Base-by-base conservation (phyloP, 1,140 invertebrate genomes). In the Triops cancriformis region DNA sequence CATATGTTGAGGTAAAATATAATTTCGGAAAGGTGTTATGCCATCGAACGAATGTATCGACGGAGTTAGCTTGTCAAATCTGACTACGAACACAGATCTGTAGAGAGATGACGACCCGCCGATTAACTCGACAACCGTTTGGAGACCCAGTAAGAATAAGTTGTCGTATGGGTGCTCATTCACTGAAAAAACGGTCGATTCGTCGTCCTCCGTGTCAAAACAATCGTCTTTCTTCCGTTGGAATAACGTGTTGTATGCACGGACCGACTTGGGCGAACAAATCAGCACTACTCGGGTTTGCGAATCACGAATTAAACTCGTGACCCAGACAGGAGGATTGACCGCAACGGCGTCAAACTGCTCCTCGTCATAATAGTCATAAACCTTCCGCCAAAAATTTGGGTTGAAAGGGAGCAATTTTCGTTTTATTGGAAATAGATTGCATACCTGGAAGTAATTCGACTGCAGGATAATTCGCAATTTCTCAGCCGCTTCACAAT, bases 401-500 rank as follows among this genome's bases (percentile, higher is more conserved):
- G 6, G 23, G 10, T 64, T 12, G 18, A 18, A 64, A 18, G 51
- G 31, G 31, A 37, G 7, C 31, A 37, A 37, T 37, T 37, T 37
- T 64, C 51, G 14, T 64, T 64, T 1, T 64, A 18, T 64, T 1
- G 3, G 31, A 18, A 2, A 64, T 4, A 64, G 51, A n/a, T 64
- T 64, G 18, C 14, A 12, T 64, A 64, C 51, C 51, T 64, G 51
- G 14, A 64, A 64, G 23, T 64, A 64, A 23, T 64, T 64, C 14
- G 51, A 64, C 3, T 64, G 51, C 7, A 64, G 51, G 23, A 64
- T 64, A 9, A 64, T 64, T 9, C 51, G 51, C 23, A 64, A 23
- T 64, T 64, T 64, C n/a, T 64, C 51, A 18, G 51, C 51, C 51
- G 51, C 51, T 18, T 64, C 51, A 64, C 51, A 64, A 64, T 64